These are phyloP conservation scores for Nymphalis polychloros DNA, from an alignment of 2,888 invertebrate genomes.

Conservation along the genomic window DNA sequence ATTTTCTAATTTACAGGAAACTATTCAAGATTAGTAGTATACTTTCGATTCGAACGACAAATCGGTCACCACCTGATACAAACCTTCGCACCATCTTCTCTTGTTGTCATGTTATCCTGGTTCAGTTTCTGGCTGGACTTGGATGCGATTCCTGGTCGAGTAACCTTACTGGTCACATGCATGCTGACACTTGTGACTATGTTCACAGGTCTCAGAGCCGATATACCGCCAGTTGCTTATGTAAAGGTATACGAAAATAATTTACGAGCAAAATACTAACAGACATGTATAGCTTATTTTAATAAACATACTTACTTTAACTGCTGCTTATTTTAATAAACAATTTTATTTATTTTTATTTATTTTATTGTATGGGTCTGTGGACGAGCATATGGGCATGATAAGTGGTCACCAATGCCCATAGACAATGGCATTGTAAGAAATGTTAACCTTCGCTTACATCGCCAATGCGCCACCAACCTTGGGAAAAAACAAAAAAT, in stretches of 20 bases:
- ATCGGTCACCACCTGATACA: slow-evolving; percentile 93
- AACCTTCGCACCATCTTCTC: slow-evolving; percentile 91
- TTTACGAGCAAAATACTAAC: too few relatives aligned
- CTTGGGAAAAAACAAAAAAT: too few relatives aligned
- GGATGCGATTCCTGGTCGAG: slow-evolving; percentile 91
- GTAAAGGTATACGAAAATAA: slow-evolving; percentile 84
- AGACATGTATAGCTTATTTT: too few relatives aligned
- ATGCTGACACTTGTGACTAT: slow-evolving; percentile 92
- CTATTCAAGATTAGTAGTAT: slow-evolving; percentile 89
- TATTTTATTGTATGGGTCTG: too few relatives aligned
- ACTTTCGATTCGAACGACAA: slow-evolving; percentile 90
- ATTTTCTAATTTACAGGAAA: slow-evolving; percentile 79
- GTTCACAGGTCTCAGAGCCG: slow-evolving; percentile 90
- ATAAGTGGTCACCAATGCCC: too few relatives aligned
- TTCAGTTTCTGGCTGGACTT: slow-evolving; percentile 93
- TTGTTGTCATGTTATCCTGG: slow-evolving; percentile 93
- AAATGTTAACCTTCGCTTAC: too few relatives aligned
- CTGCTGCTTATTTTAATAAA: too few relatives aligned
- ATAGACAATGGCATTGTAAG: too few relatives aligned
- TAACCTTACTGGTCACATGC: slow-evolving; percentile 90
- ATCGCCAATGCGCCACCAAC: too few relatives aligned
- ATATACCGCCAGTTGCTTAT: slow-evolving; percentile 93
- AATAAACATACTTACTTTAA: too few relatives aligned
- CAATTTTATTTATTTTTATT: too few relatives aligned
- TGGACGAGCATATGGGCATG: too few relatives aligned